Conservation (phyloP, 2,797 vertebrate species). For the Leucoraja ocellata region DNA sequence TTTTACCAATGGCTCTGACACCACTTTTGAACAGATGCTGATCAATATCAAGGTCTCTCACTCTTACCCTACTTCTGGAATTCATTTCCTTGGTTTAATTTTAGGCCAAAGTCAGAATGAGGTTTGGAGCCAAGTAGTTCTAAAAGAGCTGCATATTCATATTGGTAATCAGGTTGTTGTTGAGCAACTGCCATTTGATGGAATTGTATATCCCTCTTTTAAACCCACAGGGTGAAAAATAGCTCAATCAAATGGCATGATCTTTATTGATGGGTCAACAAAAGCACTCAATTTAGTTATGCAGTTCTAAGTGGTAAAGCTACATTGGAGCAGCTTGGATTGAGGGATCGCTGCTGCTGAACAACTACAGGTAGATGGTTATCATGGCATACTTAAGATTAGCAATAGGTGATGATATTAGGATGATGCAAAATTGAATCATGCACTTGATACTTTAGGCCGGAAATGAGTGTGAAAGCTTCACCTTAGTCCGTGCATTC, state of each 20-base stretch:
- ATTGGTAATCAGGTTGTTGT: background rate
- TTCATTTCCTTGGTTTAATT: too few relatives aligned
- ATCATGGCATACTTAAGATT: too few relatives aligned
- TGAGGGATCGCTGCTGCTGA: background rate
- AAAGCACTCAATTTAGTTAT: background rate
- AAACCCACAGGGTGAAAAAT: background rate
- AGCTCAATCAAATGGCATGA: background rate
- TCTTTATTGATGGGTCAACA: background rate
- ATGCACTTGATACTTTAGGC: too few relatives aligned
- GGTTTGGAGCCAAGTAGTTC: too few relatives aligned
- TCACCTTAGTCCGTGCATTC: too few relatives aligned
- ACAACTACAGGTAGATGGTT: too few relatives aligned
- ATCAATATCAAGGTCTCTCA: background rate
- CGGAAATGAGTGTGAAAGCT: too few relatives aligned
- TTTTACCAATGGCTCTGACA: too few relatives aligned
- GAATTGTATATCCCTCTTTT: background rate
- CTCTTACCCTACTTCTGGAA: background rate
- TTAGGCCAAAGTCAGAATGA: too few relatives aligned
- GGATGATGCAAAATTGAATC: too few relatives aligned
- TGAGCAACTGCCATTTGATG: background rate
- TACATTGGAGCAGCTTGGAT: background rate
- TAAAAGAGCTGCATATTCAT: background rate
- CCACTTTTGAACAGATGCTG: background rate
- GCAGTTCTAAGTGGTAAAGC: background rate
- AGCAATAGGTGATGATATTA: too few relatives aligned